Evolutionary conservation across 1,140 invertebrate species (phyloP).

Genomic region (Elymnias hypermnestra): DNA sequence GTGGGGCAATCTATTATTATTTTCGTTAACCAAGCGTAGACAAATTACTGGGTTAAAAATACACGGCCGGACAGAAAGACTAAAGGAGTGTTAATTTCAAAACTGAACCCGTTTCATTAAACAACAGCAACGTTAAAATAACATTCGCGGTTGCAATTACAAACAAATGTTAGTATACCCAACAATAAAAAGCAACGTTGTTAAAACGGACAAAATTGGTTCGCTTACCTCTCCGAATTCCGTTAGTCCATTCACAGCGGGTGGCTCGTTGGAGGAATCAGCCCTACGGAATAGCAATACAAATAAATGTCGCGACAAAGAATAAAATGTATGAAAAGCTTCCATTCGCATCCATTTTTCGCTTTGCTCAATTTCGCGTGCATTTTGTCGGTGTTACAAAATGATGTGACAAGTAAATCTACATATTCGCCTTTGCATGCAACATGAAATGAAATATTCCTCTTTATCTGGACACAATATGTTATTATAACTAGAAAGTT

Average conservation of each 20-base stretch:
- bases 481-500: no score
- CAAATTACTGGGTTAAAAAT: no score
- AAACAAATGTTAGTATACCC: neutral
- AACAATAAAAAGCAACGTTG: neutral
- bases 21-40: no score
- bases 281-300: constrained; percentile 77
- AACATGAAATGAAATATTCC: no score
- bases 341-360: constrained; percentile 17
- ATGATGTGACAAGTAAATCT: no score
- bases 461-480: no score
- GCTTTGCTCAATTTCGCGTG: constrained; percentile 15
- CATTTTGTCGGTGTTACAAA: constrained; percentile 1
- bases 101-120: no score
- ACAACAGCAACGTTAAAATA: no score
- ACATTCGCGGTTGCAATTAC: neutral
- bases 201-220: neutral
- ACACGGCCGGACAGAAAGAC: no score
- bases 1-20: no score
- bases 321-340: constrained; percentile 11
- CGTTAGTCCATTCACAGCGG: constrained; percentile 82
- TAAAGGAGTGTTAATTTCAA: no score
- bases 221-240: constrained; percentile 84
- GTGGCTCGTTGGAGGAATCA: constrained; percentile 84
- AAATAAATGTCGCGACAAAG: constrained; percentile 44
- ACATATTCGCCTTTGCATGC: no score